Percentiles rank a stretch among this genome's conserved stretches.
Evolutionary conservation across 2,113 vertebrate genomes (phyloP).

Genomic region (Scolopax mira): DNA sequence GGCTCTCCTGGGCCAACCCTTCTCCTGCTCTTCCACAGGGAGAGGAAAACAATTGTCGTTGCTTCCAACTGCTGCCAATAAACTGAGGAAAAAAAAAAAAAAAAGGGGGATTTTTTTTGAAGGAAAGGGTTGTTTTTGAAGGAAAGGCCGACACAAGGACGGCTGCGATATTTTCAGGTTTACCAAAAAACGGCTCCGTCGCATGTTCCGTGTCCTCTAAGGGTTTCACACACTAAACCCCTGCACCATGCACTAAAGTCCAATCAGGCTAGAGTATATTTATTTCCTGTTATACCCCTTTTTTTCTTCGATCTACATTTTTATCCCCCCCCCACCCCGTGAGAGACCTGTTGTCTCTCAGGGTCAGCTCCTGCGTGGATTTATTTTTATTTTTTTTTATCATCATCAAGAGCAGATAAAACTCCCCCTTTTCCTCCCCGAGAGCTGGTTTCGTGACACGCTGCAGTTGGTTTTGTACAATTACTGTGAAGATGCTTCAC

Average conservation of each 20-base stretch:
- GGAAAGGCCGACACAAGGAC: accelerated
- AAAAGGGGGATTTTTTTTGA: background rate
- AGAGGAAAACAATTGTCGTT: accelerated
- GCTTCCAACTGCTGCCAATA: background rate
- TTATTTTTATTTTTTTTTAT: background rate
- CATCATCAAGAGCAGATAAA: background rate
- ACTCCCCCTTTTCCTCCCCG: slow-evolving; percentile 16
- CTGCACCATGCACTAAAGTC: background rate
- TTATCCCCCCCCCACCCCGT: background rate
- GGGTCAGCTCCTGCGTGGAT: background rate
- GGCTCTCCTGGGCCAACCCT: background rate
- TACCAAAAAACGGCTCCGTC: background rate
- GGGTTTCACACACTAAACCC: background rate
- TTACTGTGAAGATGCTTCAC: slow-evolving; percentile 73
- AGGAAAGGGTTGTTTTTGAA: background rate
- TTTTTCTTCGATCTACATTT: background rate
- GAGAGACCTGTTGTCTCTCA: background rate
- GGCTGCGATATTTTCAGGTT: background rate
- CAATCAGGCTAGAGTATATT: background rate
- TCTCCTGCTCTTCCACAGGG: accelerated
- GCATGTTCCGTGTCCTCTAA: background rate
- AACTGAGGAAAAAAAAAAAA: too few relatives aligned
- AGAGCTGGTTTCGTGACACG: background rate
- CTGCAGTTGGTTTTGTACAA: slow-evolving; percentile 76
- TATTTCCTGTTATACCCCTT: background rate